A percentile compares a stretch with the other conserved stretches of the same genome.
Conservation (phyloP, 2,113 vertebrate genomes). For the Eleginops maclovinus region DNA sequence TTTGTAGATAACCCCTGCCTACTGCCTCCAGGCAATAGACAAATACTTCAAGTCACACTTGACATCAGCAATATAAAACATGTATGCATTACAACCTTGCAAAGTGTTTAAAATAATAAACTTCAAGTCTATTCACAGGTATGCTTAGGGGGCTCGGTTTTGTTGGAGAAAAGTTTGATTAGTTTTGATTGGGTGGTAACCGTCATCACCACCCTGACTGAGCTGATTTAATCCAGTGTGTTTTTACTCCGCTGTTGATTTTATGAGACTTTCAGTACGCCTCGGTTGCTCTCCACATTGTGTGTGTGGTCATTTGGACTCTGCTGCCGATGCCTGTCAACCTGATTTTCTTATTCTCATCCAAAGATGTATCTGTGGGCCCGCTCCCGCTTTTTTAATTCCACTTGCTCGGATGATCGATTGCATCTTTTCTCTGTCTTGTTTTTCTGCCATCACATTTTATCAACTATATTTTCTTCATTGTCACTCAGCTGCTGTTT, state of each 20-base stretch:
- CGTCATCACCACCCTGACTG: not conserved
- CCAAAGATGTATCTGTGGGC: not conserved
- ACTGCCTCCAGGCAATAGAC: too few species aligned
- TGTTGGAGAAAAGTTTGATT: too few species aligned
- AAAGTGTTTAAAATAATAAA: too few species aligned
- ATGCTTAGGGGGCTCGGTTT: too few species aligned
- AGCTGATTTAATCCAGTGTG: not conserved
- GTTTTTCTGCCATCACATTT: not conserved
- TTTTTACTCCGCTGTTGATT: not conserved
- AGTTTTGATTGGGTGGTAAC: too few species aligned
- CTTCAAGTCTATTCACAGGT: too few species aligned
- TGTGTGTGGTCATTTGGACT: not conserved
- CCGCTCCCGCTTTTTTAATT: conserved; percentile 11
- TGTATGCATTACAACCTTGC: too few species aligned
- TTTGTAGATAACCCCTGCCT: too few species aligned
- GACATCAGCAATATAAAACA: too few species aligned
- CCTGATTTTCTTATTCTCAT: not conserved
- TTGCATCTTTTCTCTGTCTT: conserved; percentile 5
- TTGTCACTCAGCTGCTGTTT: conserved; percentile 2
- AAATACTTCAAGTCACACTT: too few species aligned
- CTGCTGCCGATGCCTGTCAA: not conserved
- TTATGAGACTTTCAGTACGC: not conserved
- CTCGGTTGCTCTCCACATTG: not conserved
- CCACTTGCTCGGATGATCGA: conserved; percentile 17
- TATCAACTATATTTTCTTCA: conserved; percentile 1